Base-by-base conservation (phyloP, 2,113 vertebrate genomes). In the Plectropomus leopardus region DNA sequence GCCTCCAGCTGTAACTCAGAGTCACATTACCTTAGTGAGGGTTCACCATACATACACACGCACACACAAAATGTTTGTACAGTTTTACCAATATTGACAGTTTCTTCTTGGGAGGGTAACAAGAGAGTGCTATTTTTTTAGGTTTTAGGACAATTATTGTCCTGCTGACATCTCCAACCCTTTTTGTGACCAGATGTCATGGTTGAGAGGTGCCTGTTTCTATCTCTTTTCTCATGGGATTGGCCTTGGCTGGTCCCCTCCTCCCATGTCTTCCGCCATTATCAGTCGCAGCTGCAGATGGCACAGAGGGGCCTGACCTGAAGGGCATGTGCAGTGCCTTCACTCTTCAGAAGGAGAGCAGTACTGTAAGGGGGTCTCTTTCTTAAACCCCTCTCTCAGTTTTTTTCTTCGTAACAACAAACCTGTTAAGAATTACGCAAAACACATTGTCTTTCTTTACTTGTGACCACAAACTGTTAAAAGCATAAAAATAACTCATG, bases 1-100 rank as follows among this genome's bases (percentile, higher is more conserved):
- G 79, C 91, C 84, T 90, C 59, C 69, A 83, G 89, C 83, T 89
- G 72, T 80, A 76, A 75, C 68, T 72, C 57, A 74, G 82, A 81
- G 75, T 91, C 80, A 83, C 83, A 76, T 92, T 91, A 88, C 86
- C 48, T 34, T 32, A 54, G 36, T 72, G 45, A 74, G 55, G 44
- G 72, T 79, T 86, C 58, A 80, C 42, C 51, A 61, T 57, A 51
- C 10, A 7, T 19, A 50, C 58, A 82, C 13, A 63, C 32, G 68
- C 59, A 42, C 63, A 48, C 23, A 71, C 57, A 76, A 57, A 80
- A 48, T 65, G 66, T 88, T 89, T 90, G 77, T 70, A 71, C 6
- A 73, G 51, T 87, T 89, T 72, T 5, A 32, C 59, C 67, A 88
- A 82, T 88, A 86, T 93, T 90, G 82, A 87, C 85, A 8, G 24